Conservation (phyloP, 37 sponge, comb jelly and placozoan genomes). For the Amphimedon queenslandica region DNA sequence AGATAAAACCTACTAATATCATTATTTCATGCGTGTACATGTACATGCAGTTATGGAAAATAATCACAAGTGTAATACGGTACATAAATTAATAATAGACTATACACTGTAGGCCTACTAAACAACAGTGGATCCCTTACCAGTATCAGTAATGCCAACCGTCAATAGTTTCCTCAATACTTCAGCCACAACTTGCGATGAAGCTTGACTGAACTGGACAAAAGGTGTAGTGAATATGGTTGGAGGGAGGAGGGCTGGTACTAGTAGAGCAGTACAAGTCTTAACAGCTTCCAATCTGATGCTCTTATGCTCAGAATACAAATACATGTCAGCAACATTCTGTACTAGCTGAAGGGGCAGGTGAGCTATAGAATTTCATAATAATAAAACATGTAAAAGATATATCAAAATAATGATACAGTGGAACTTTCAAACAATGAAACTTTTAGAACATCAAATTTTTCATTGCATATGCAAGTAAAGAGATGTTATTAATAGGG, state of each 20-base stretch:
- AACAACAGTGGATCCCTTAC: conserved; percentile 15
- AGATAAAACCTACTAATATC: too few species aligned
- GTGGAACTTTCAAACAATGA: too few species aligned
- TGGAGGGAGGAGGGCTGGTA: conserved; percentile 62
- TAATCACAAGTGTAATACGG: neutral
- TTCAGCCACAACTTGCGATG: conserved; percentile 75
- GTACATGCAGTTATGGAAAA: too few species aligned
- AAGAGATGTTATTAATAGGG: neutral
- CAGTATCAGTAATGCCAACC: conserved; percentile 85
- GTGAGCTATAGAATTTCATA: conserved; percentile 29
- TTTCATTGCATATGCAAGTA: neutral
- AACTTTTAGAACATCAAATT: too few species aligned
- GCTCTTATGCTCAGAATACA: conserved; percentile 51
- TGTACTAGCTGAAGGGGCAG: conserved; percentile 78
- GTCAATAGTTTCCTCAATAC: conserved; percentile 75
- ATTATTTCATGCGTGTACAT: neutral
- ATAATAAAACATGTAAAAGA: neutral
- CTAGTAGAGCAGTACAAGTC: conserved; percentile 74
- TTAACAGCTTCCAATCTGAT: conserved; percentile 78
- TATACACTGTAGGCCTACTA: neutral
- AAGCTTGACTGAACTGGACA: conserved; percentile 34
- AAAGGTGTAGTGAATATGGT: conserved; percentile 45
- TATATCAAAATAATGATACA: neutral
- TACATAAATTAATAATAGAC: neutral
- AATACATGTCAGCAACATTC: conserved; percentile 72